Evolutionary conservation across 2,888 invertebrate genomes (phyloP), one percentile per base, ranked within the genome.

Genomic region (Apomyelois bistriatella): DNA sequence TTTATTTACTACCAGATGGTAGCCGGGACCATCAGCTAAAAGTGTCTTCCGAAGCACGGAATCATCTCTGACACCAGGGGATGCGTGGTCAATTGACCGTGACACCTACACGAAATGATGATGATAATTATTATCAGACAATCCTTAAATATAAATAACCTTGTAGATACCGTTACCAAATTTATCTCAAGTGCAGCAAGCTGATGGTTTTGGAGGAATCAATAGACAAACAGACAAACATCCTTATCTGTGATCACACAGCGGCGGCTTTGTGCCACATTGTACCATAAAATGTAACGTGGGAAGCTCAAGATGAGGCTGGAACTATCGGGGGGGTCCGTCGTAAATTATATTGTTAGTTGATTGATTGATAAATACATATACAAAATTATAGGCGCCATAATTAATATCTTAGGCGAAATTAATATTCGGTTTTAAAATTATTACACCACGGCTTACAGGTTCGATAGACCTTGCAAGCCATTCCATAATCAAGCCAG

Each of bases 151-250:
- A 22, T 22, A 22, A 22, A 5, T 32, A 40, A 16, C 40, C 16
- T 40, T 15, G 8, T 40, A 40, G 16, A 10, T 32, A 15, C 46
- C 16, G 36, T 43, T 37, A 52, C 13, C 46, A 22, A 58, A 52
- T 55, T 53, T 57, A 65, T 61, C 54, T 53, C 49, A 41, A 10
- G 47, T 32, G n/a, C n/a, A 15, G 22, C 5, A 43, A 49, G 58
- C 58, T 54, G 56, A 71, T 70, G 71, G 72, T 72, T 70, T 64
- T 66, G 48, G 59, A 68, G 69, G 68, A 68, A 70, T 73, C 71
- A 70, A 74, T 71, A 68, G 47, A 53, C 48, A 40, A 53, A 49
- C 50, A 48, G 4, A 6, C 35, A 46, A 50, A 40, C 54, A 53
- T 52, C 38, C 36, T 54, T 55, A 58, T 52, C 58, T 40, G 56